Base-by-base conservation (phyloP, 2,113 vertebrate species). In the Syrrhaptes paradoxus region DNA sequence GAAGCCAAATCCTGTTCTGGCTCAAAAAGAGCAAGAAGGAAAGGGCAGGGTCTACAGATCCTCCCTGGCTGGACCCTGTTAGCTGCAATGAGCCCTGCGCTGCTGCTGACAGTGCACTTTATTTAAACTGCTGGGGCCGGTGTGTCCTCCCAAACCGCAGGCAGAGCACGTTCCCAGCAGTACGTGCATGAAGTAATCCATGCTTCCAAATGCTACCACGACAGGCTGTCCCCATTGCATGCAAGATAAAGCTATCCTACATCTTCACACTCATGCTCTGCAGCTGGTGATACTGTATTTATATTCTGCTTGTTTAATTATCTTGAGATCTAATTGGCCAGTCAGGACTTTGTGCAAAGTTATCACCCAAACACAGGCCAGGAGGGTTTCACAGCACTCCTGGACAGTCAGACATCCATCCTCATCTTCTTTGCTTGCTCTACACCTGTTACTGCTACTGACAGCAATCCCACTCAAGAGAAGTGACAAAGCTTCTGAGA, bases 131-230 rank as follows among this genome's bases (percentile, higher is more conserved):
- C 62, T 46, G 31, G 28, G 70, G 41, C 49, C 51, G 4, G 11
- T 0, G 0, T 3, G 4, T 45, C 57, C 55, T 70, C 80, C 54
- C 61, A 82, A 18, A 78, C 19, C 4, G 51, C 12, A 41, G 41
- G 41, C 36, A 43, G 22, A 58, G 13, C 2, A 81, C 2, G 0
- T 19, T 61, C 41, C 52, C 38, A 65, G 26, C 4, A 84, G 17
- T 5, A 58, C 55, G 12, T 13, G 49, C 20, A 11, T 11, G 48
- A 68, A 75, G 34, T 28, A 68, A 85, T 2, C 9, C 55, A 82
- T 62, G 31, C 12, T 61, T 89, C 34, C 48, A 85, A 79, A 57
- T 38, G 17, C 54, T 18, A 28, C 51, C 26, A 52, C 34, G 49
- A 75, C 78, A 74, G 48, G 82, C 20, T 45, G 18, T 36, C 19